Evolutionary conservation across 2,113 vertebrate genomes (phyloP), one percentile per base, ranked within the genome.

Genomic region (Callochromis pleurospilus): DNA sequence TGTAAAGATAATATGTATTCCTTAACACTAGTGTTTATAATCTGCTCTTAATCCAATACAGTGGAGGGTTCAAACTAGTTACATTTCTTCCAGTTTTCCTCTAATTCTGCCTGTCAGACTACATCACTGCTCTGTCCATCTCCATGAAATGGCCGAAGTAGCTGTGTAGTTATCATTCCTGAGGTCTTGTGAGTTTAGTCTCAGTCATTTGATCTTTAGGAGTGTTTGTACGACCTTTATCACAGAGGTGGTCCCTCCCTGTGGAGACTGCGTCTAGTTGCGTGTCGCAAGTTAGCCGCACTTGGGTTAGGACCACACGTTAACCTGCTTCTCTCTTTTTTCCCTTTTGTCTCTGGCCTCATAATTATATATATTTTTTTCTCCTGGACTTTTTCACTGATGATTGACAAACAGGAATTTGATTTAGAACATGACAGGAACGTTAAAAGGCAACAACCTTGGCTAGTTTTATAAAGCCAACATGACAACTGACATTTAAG

Each of bases 161-260:
- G 79, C 68, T 19, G 56, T 91, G 87, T 84, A 81, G 87, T 89
- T 91, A 77, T 87, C 91, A 88, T 92, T 86, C 91, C 89, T 88
- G 82, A 85, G 88, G 86, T 85, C 84, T 51, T 73, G 87, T 89
- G 91, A 86, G 81, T 83, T 86, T 83, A 53, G 42, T 75, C 79
- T 49, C 56, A 4, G 88, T 84, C 83, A 81, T 89, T 21, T 82
- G 89, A 91, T 87, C 90, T 86, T 79, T 47, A 70, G 53, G 80
- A 79, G 53, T 3, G 56, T 88, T 91, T 89, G 88, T 79, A 6
- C 9, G 11, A 47, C 84, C 86, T 77, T 45, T 77, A 81, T 62
- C 89, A 79, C 90, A 9, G 54, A 79, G 88, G 89, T 80, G 90
- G 85, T 87, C 85, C 53, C 42, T 83, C 82, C 58, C 65, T 7